Evolutionary conservation across 1,140 invertebrate genomes (phyloP).

Genomic region (Antheraea pernyi): DNA sequence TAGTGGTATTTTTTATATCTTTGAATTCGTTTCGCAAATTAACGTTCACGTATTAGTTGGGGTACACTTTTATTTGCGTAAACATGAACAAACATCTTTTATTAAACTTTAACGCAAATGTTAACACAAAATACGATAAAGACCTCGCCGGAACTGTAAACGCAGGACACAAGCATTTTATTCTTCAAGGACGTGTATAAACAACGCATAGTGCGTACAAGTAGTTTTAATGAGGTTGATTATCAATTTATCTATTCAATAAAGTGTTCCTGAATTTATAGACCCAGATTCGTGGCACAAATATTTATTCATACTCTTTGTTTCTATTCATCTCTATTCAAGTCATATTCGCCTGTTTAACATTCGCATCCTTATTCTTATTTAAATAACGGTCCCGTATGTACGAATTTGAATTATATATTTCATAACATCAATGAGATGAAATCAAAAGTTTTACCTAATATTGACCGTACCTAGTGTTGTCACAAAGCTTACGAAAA

Average conservation of each 20-base stretch:
- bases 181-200: constrained; percentile 49
- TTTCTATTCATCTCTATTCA: constrained; percentile 28
- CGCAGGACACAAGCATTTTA: constrained; percentile 38
- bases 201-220: constrained; percentile 58
- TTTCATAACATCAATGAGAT: background rate
- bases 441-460: constrained; percentile 19
- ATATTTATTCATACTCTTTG: constrained; percentile 23
- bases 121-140: constrained; percentile 38
- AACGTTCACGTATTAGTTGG: background rate
- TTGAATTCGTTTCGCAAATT: background rate
- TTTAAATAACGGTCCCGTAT: background rate
- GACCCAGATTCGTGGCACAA: constrained; percentile 7
- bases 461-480: constrained; percentile 26
- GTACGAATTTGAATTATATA: background rate
- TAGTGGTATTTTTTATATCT: too few relatives aligned
- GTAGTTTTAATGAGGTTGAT: constrained; percentile 37
- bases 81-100: background rate
- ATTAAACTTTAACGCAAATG: constrained; percentile 9
- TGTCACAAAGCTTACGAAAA: constrained; percentile 59
- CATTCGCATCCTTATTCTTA: background rate
- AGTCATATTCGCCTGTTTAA: constrained; percentile 18
- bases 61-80: background rate
- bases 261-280: constrained; percentile 18
- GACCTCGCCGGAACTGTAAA: constrained; percentile 50
- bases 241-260: constrained; percentile 18